Conservation (phyloP, 2,888 invertebrate species). For the Dusona sp. region DNA sequence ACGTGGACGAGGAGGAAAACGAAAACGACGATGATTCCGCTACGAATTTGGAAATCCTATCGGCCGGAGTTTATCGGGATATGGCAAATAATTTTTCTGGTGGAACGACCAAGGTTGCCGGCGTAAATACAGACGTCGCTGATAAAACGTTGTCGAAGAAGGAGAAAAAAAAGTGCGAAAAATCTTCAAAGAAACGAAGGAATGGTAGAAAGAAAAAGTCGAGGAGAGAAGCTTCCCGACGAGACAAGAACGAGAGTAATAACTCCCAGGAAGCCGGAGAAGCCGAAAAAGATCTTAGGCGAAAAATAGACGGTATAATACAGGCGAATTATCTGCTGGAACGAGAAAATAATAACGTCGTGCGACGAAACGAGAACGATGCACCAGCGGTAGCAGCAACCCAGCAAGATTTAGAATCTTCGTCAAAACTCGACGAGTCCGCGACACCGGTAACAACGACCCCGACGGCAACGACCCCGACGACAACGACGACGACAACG, state of each 20-base stretch:
- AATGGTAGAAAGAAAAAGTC: constrained; percentile 42
- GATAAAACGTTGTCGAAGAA: constrained; percentile 38
- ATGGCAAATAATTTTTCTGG: constrained; percentile 72
- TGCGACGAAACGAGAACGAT: constrained; percentile 64
- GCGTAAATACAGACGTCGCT: background rate
- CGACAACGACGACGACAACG: background rate
- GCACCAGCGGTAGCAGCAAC: background rate
- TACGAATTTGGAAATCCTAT: constrained; percentile 56
- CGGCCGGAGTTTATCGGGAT: constrained; percentile 64
- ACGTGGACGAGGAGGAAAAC: constrained; percentile 54
- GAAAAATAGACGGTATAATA: constrained; percentile 79
- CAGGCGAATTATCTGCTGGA: constrained; percentile 78
- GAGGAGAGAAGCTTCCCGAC: background rate
- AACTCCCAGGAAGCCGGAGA: constrained; percentile 29
- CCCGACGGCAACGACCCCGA: background rate
- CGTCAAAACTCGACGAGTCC: background rate
- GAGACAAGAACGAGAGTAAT: constrained; percentile 26
- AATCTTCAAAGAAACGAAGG: constrained; percentile 9
- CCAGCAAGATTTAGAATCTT: background rate
- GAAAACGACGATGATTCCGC: constrained; percentile 24
- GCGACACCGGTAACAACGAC: background rate
- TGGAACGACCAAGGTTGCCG: constrained; percentile 18
- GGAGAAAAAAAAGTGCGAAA: constrained; percentile 22
- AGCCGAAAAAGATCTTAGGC: constrained; percentile 71
- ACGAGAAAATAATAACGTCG: constrained; percentile 79